Evolutionary conservation across 2,888 invertebrate genomes (phyloP), one percentile per base, ranked within the genome.

Genomic region (Spatulosminthurus flaviceps): DNA sequence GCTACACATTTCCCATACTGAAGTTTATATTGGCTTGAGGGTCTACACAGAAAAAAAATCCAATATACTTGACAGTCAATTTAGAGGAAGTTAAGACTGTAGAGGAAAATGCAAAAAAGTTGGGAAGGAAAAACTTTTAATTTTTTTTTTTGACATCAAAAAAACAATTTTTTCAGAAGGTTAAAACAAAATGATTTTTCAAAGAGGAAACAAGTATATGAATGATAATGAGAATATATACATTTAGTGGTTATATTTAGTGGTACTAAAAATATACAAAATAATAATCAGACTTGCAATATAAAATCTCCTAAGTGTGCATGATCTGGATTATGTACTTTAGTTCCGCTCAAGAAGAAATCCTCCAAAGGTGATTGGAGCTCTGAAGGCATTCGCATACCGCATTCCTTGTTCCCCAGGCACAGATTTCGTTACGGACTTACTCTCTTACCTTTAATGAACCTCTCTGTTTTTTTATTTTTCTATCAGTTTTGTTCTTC

Each of bases 301-400:
- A 61, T 34, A 69, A 24, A 42, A 69, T 26, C 34, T 77, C 26
- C 77, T 77, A 77, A 77, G 71, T 78, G 71, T 78, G 78, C 78
- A 78, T 78, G 78, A 78, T 78, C 71, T 78, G 78, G 78, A 71
- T 78, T 78, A 60, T 71, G 61, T 71, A 79, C 81, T 85, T 77
- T 82, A 85, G 85, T 84, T 84, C 85, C 84, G 74, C 85, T 84
- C 83, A 84, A 84, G 85, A 85, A 84, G 85, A 85, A 84, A 84
- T 84, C 84, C 77, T 83, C 84, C 77, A 85, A 85, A 85, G 85
- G 85, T 84, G 85, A 85, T 81, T 82, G 75, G 82, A 80, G 82
- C 81, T 83, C 82, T 82, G 76, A 60, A 70, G 72, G 79, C 79
- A 79, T 79, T 79, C 79, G 43, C n/a, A 28, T 61, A 28, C 61